Percentiles rank a stretch among this genome's conserved stretches.
These are phyloP conservation scores for Lasaia peninsularis DNA, from an alignment of 1,140 invertebrate species.

Conservation along the genomic window DNA sequence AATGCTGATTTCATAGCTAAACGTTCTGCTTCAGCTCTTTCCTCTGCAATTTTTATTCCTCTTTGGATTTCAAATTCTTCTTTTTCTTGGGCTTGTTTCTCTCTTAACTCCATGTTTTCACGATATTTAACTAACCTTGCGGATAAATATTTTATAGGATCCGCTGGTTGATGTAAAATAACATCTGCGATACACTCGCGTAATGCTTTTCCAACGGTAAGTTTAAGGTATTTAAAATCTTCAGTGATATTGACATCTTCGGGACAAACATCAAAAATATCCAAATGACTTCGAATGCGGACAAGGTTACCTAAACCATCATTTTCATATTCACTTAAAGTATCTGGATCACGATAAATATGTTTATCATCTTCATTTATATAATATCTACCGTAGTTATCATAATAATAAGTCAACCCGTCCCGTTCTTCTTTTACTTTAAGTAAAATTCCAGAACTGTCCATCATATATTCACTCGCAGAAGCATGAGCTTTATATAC, in stretches of 20 bases:
- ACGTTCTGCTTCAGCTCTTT: slow-evolving; percentile 48
- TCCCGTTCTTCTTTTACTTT: slow-evolving; percentile 59
- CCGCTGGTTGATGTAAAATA: slow-evolving; percentile 53
- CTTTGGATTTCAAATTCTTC: slow-evolving; percentile 51
- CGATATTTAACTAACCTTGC: slow-evolving; percentile 50
- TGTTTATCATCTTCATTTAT: slow-evolving; percentile 55
- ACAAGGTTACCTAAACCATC: slow-evolving; percentile 69
- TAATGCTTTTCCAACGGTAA: slow-evolving; percentile 55
- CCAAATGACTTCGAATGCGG: slow-evolving; percentile 56
- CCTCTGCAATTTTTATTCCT: slow-evolving; percentile 51
- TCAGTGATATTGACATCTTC: slow-evolving; percentile 56
- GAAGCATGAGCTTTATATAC: slow-evolving; percentile 60
- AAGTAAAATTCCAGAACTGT: slow-evolving; percentile 48
- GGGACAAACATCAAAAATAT: slow-evolving; percentile 58
- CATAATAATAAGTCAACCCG: slow-evolving; percentile 55
- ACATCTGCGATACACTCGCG: slow-evolving; percentile 56
- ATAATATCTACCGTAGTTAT: slow-evolving; percentile 63
- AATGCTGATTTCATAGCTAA: slow-evolving; percentile 44
- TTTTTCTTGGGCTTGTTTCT: slow-evolving; percentile 49
- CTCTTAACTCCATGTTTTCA: slow-evolving; percentile 59
- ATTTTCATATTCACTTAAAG: slow-evolving; percentile 65
- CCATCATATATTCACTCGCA: slow-evolving; percentile 68
- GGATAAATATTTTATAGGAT: slow-evolving; percentile 64
- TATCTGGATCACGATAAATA: slow-evolving; percentile 60
- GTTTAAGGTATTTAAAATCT: slow-evolving; percentile 62